phyloP scores from a whole-genome alignment of 2,113 vertebrate genomes.

The Puffinus mauretanicus region DNA sequence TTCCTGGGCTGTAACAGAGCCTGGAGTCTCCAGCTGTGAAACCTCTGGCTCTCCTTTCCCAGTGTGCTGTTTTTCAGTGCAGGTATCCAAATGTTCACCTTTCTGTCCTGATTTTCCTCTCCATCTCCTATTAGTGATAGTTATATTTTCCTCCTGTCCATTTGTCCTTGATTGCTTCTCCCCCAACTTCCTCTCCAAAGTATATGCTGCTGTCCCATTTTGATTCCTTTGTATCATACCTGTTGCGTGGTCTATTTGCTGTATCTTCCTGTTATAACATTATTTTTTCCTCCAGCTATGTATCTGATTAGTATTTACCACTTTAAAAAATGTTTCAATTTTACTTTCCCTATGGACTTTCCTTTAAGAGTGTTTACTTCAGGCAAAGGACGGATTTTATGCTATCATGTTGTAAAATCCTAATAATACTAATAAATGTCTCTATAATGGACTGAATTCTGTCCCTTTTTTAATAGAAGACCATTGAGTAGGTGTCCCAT shows the following conservation, averaged over 20 bases:
- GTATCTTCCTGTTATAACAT: not conserved
- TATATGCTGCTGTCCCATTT: not conserved
- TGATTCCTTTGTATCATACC: not conserved
- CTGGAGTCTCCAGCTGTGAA: not conserved
- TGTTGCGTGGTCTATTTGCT: not conserved
- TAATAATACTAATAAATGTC: conserved; percentile 16
- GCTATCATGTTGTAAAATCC: conserved; percentile 28
- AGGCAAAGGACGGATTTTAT: conserved; percentile 34
- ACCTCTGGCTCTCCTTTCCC: not conserved
- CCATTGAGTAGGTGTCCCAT: not conserved
- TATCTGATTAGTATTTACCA: conserved; percentile 40
- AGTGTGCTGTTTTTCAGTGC: not conserved
- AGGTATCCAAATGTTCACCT: not conserved
- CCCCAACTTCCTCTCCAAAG: not conserved
- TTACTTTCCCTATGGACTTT: conserved; percentile 3
- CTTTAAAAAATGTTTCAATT: conserved; percentile 17
- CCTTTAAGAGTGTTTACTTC: conserved; percentile 44
- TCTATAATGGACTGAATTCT: conserved; percentile 19
- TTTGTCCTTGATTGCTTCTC: not conserved
- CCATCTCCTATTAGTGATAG: not conserved
- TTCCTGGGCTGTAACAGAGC: not conserved
- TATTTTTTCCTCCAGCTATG: not conserved
- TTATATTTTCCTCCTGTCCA: not conserved
- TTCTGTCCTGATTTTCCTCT: not conserved
- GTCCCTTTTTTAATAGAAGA: not conserved